Conservation (phyloP, 2,888 invertebrate species). For the Dryadula phaetusa region DNA sequence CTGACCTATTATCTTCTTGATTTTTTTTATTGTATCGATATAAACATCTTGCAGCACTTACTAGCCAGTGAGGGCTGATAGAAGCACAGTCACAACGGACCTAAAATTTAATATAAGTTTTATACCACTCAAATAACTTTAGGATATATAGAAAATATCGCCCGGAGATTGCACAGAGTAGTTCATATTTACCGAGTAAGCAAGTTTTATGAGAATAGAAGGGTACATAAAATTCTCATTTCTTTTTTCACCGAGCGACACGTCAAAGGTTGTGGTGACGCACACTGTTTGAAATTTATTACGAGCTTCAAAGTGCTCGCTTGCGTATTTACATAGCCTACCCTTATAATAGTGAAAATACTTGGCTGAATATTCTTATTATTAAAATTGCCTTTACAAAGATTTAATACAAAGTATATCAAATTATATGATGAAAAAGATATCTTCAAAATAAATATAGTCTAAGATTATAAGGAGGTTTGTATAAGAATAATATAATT, state of each 20-base stretch:
- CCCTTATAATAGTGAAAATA: slow-evolving; percentile 5
- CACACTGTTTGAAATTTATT: slow-evolving; percentile 21
- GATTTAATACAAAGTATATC: background rate
- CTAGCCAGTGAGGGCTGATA: slow-evolving; percentile 70
- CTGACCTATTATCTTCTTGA: slow-evolving; percentile 58
- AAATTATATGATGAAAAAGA: background rate
- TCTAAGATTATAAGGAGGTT: background rate
- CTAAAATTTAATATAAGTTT: slow-evolving; percentile 50
- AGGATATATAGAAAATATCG: slow-evolving; percentile 1
- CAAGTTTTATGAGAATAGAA: slow-evolving; percentile 22
- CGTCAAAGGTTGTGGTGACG: slow-evolving; percentile 15
- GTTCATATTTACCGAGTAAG: slow-evolving; percentile 15
- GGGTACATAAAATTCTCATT: slow-evolving; percentile 31
- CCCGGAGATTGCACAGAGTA: background rate
- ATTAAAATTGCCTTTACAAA: background rate
- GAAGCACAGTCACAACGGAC: slow-evolving; percentile 72
- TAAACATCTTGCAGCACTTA: slow-evolving; percentile 69
- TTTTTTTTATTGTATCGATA: slow-evolving; percentile 60
- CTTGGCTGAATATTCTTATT: slow-evolving; percentile 5
- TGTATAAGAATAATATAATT: too few species aligned
- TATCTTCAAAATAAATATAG: background rate
- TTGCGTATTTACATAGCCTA: slow-evolving; percentile 9
- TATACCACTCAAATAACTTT: background rate
- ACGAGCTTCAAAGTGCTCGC: slow-evolving; percentile 13
- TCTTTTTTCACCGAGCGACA: slow-evolving; percentile 23